Evolutionary conservation across 2,797 vertebrate genomes (phyloP), one percentile per base, ranked within the genome.

Genomic region (Spinus olivaceus): DNA sequence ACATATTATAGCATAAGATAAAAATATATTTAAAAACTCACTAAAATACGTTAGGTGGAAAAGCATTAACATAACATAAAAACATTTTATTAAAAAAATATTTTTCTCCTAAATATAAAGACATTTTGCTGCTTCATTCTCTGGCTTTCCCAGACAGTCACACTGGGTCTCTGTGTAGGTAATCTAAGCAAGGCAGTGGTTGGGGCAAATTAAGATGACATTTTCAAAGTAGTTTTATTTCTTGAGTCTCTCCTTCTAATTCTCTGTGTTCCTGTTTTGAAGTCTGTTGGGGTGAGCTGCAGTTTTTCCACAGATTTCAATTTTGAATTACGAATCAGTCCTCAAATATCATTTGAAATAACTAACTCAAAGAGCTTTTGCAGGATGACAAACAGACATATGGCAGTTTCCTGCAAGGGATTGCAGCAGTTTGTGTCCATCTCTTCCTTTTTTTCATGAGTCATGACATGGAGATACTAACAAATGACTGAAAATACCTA

Each of bases 1-100:
- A 49, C 71, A 27, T 59, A 90, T 59, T 77, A 60, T 5, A 88
- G 30, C 37, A 27, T n/a, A 86, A 93, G 42, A 85, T 83, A 81
- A 84, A 94, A 95, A 90, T 78, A 20, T 37, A 84, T 69, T 6
- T 35, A 56, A 53, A 91, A 92, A 76, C 57, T 6, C 54, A 90
- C 86, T 82, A 90, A 96, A 94, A 92, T 89, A 86, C 51, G 24
- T 85, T 86, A 78, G 64, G 42, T 32, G 1, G 50, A 86, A 92
- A 96, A 83, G 25, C 18, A 74, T 82, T 78, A 94, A 79, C 78
- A 47, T 74, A 88, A 79, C 14, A 60, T 67, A n/a, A 90, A 92
- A 71, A 15, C 3, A 42, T 25, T 42, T 61, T 37, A 24, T 37
- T 6, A 47, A 60, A 59, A 59, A 20, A 9, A 9, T 30, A 10